phyloP scores from a whole-genome alignment of 2,113 vertebrate species.

The Cryptotis parvus region DNA sequence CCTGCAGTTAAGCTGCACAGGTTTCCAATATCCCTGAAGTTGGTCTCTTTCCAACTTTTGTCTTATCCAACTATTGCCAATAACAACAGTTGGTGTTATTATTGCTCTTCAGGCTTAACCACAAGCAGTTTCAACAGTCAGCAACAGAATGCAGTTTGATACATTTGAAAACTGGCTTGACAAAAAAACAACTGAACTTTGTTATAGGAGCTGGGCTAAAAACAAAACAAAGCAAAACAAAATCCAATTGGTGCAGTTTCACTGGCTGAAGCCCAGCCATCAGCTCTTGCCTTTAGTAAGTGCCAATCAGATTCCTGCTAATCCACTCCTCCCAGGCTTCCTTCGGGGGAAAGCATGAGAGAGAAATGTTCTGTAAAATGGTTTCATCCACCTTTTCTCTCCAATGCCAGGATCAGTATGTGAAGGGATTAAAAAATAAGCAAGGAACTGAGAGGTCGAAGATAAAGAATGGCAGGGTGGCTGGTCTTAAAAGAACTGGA shows the following conservation, averaged over 20 bases:
- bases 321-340: not conserved
- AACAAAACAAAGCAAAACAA: not conserved
- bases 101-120: not conserved
- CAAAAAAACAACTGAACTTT: not conserved
- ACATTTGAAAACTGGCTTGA: not conserved
- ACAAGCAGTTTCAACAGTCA: not conserved
- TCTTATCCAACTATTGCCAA: too few relatives aligned
- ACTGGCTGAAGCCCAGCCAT: not conserved
- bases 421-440: not conserved
- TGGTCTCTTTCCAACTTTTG: too few relatives aligned
- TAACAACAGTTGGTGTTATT: not conserved
- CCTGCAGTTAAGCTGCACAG: not conserved
- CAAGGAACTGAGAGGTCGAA: not conserved
- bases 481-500: not conserved
- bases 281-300: not conserved
- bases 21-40: too few relatives aligned
- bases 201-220: not conserved
- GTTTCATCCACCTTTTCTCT: not conserved
- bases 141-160: not conserved
- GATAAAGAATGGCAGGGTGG: not conserved
- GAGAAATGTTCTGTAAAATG: not conserved
- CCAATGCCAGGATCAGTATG: not conserved
- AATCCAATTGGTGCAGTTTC: not conserved
- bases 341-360: not conserved
- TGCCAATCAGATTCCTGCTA: not conserved